Percentiles rank a stretch among this genome's conserved stretches.
phyloP scores from a whole-genome alignment of 2,797 vertebrate species.

The Labeo calbasu region DNA sequence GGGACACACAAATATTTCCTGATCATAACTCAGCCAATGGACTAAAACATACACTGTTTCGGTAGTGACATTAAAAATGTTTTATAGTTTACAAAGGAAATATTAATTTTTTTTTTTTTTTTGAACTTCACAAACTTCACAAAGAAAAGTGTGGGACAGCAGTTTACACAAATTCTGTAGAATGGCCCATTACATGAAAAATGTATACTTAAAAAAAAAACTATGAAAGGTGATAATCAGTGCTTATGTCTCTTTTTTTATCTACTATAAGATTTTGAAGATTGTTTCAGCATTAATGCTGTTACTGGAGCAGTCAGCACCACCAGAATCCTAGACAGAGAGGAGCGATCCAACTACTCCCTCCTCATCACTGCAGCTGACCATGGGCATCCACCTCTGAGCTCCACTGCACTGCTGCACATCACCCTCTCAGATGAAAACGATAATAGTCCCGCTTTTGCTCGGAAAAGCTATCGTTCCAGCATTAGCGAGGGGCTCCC shows the following conservation, averaged over 20 bases:
- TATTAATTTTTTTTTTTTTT: too few species aligned
- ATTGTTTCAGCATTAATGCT: constrained; percentile 83
- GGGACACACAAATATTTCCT: too few species aligned
- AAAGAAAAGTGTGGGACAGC: too few species aligned
- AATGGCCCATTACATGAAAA: not conserved
- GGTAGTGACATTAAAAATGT: too few species aligned
- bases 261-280: constrained; percentile 80
- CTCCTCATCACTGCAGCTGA: constrained; percentile 85
- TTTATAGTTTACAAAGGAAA: too few species aligned
- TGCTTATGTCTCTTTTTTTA: constrained; percentile 20
- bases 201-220: not conserved
- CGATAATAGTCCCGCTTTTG: constrained; percentile 86
- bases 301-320: constrained; percentile 83
- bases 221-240: not conserved
- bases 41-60: too few species aligned
- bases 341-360: constrained; percentile 82
- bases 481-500: constrained; percentile 82
- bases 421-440: constrained; percentile 88
- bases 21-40: too few species aligned
- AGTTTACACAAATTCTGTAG: too few species aligned
- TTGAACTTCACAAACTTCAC: too few species aligned
- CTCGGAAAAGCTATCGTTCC: constrained; percentile 76
- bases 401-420: constrained; percentile 76
- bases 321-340: constrained; percentile 83
- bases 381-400: constrained; percentile 75